Base-by-base conservation (phyloP, 2,797 vertebrate genomes). In the Myotis myotis region DNA sequence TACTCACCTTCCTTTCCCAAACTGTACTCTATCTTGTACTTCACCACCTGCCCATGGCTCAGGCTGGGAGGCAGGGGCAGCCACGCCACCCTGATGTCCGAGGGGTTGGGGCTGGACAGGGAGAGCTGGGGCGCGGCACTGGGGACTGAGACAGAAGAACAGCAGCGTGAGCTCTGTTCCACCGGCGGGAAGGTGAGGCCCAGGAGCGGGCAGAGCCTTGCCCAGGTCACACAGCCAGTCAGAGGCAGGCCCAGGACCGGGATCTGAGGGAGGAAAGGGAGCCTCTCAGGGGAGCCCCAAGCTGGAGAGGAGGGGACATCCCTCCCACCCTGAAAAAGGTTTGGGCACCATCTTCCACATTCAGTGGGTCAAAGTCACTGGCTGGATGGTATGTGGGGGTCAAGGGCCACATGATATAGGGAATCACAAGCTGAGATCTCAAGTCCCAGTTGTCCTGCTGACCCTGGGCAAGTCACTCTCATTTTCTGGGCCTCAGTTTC, bases 21-120 rank as follows among this genome's bases (percentile, higher is more conserved):
- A 97, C 98, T 98, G 90, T 99, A 99, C 94, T 99, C 99, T 0
- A 99, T 99, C 98, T 99, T 99, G 97, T 99, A 99, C 97, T 98
- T 99, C 4, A 98, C 99, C 96, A 99, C 98, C 84, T 98, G 98
- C 95, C 99, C 99, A 0, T 99, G 98, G 96, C 99, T 99, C 96
- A 99, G 98, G 98, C 98, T 98, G 0, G 98, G 98, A 81, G 99
- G 99, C 95, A 99, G 98, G 3, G 99, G 99, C 92, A 99, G 98
- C 99, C 99, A 99, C 1, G 98, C 99, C 97, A 99, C 98, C 93
- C 98, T 98, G 98, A 99, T 99, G 97, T 99, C 99, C 38, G 98
- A 99, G 38, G 99, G 98, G 76, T 98, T 99, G 91, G 99, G 98
- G 98, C 99, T 99, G 4, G 98, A 99, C 96, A 99, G 98, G 49